phyloP scores from a whole-genome alignment of 2,797 vertebrate genomes.

The Alcedo quadribrachys region DNA sequence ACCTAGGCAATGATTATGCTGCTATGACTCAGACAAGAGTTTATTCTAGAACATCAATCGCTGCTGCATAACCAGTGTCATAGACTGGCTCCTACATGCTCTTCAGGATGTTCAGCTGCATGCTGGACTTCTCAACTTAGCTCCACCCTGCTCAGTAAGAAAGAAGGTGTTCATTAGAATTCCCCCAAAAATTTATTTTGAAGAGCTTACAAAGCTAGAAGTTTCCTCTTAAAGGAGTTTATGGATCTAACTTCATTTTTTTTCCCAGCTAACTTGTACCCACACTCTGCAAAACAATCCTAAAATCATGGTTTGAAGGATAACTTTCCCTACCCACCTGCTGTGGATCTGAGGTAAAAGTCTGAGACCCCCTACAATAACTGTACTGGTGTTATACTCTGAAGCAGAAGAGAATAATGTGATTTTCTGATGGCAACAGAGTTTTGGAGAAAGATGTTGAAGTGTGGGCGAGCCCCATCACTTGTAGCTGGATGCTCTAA shows the following conservation, averaged over 20 bases:
- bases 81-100: neutral
- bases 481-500: neutral
- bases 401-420: neutral
- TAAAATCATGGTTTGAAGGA: neutral
- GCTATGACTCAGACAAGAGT: conserved; percentile 28
- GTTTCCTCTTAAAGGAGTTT: neutral
- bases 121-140: neutral
- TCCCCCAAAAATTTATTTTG: neutral
- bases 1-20: conserved; percentile 53
- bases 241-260: neutral
- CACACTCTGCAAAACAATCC: neutral
- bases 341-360: neutral
- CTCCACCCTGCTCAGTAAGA: neutral
- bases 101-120: neutral
- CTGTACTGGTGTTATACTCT: neutral
- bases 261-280: neutral
- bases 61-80: neutral
- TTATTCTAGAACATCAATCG: conserved; percentile 56
- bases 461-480: neutral
- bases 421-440: neutral
- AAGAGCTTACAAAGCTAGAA: neutral
- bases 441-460: neutral
- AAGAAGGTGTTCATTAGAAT: neutral
- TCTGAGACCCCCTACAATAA: neutral
- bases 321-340: rapidly evolving